phyloP scores from a whole-genome alignment of 2,888 invertebrate genomes.

The Lottia scabra region DNA sequence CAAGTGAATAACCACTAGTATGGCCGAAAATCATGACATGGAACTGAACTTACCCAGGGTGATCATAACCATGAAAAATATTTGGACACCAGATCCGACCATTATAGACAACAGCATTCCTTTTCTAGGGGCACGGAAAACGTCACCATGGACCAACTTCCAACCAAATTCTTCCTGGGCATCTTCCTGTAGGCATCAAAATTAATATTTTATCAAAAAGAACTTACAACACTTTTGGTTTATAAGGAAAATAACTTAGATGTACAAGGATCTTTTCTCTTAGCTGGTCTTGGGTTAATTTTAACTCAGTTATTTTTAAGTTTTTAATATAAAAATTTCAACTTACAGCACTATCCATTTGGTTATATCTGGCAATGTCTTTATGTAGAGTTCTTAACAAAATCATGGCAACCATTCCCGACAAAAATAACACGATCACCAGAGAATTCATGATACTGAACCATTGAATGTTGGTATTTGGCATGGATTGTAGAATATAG shows the following conservation, averaged over 20 bases:
- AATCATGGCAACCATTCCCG: constrained; percentile 99
- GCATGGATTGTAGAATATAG: constrained; percentile 98
- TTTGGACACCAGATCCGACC: constrained; percentile 96
- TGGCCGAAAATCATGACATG: background rate
- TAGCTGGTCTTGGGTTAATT: too few species aligned
- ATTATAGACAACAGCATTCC: constrained; percentile 96
- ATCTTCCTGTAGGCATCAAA: constrained; percentile 72
- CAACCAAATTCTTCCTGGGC: constrained; percentile 87
- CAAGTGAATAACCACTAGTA: too few species aligned
- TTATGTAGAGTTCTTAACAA: constrained; percentile 95
- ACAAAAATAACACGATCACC: constrained; percentile 95
- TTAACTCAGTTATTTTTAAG: too few species aligned
- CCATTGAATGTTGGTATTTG: constrained; percentile 98
- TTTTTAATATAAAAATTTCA: too few species aligned
- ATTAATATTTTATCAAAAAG: constrained; percentile 6
- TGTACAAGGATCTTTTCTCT: too few species aligned
- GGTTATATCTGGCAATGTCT: constrained; percentile 98
- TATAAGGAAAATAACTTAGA: too few species aligned
- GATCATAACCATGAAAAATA: constrained; percentile 94
- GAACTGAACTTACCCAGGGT: constrained; percentile 77
- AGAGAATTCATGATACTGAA: constrained; percentile 96
- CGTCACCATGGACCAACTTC: constrained; percentile 78
- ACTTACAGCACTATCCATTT: constrained; percentile 75
- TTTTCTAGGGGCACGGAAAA: constrained; percentile 80
- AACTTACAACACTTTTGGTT: background rate